Base-by-base conservation (phyloP, 2,797 vertebrate species). In the Argya squamiceps region DNA sequence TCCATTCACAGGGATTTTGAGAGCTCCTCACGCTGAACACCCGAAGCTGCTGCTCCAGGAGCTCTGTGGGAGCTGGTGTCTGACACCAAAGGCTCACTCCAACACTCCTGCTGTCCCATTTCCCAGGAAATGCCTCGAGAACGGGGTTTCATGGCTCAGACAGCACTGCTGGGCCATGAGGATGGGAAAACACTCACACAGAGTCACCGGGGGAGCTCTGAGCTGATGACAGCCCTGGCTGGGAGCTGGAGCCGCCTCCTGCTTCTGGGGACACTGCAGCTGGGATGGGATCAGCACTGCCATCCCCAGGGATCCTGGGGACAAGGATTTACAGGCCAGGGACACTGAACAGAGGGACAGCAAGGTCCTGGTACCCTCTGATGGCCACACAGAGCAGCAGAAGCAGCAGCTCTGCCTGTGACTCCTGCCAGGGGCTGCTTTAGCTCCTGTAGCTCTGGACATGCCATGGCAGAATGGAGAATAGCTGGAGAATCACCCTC, bases 301-400 rank as follows among this genome's bases (percentile, higher is more conserved):
- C 29, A 20, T 8, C 29, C 50, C 27, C 1, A 1, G 0, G 0
- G 0, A 18, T 23, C 12, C 39, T 39, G 49, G 53, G 53, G 43
- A 36, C 8, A 13, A 34, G 68, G 36, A 34, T 79, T 24, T 14
- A 30, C 0, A 2, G 36, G 6, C 8, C 52, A 58, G 70, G 26
- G 67, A 20, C 59, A 21, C 50, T 52, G 18, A 29, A 30, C 49
- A 29, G 49, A 50, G 49, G 50, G 50, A 52, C 50, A 52, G 50
- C 18, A 11, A 49, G 64, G 32, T 15, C 22, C 39, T 34, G 83
- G 29, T 49, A 49, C 32, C n/a, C 32, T 60, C 59, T 36, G 55
- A 84, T 14, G 70, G 65, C 41, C 56, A 6, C 1, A 2, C 19
- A 84, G 29, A 80, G 78, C 27, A 24, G 15, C 13, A 58, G 81